Evolutionary conservation across 2,797 vertebrate species (phyloP), one percentile per base, ranked within the genome.

Genomic region (Moxostoma hubbsi): DNA sequence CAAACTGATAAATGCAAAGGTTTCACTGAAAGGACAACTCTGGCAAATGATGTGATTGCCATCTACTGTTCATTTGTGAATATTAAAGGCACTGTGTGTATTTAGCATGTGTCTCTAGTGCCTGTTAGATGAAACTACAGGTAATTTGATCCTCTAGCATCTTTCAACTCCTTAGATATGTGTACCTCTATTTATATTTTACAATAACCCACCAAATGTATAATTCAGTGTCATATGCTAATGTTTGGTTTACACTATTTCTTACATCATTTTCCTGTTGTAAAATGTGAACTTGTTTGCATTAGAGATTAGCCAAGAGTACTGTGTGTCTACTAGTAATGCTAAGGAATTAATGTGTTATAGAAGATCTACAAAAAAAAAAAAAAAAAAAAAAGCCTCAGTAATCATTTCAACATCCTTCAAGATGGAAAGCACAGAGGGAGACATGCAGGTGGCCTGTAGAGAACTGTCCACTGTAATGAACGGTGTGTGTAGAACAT

Each of bases 21-120:
- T 36, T 45, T 12, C 5, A 24, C 49, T 70, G 8, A 53, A 53
- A 79, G 49, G 46, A 55, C 10, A 72, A 11, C 68, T 45, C 67
- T 24, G 54, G 45, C 46, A 49, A 58, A 64, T 73, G 69, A 58
- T 66, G 45, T 50, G 62, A 66, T 62, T 58, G 77, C 77, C 77
- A 73, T 58, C 77, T 79, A 51, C 69, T 73, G 77, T 73, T 79
- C 18, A 58, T 58, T 50, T 71, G 66, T 70, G 36, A 78, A 54
- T 58, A 77, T 16, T 57, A 11, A 62, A 71, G 11, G 12, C 24
- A 43, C 61, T 45, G 61, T 62, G 16, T 68, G 6, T 13, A 16
- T 24, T 43, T 61, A 36, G 9, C 47, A 8, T 12, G 6, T 5
- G 24, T 53, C 5, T 13, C 11, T 4, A 6, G n/a, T 7, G 13